A percentile compares a stretch with the other conserved stretches of the same genome.
Conservation (phyloP, 2,888 invertebrate genomes). For the Callyntrura guangdongensis region DNA sequence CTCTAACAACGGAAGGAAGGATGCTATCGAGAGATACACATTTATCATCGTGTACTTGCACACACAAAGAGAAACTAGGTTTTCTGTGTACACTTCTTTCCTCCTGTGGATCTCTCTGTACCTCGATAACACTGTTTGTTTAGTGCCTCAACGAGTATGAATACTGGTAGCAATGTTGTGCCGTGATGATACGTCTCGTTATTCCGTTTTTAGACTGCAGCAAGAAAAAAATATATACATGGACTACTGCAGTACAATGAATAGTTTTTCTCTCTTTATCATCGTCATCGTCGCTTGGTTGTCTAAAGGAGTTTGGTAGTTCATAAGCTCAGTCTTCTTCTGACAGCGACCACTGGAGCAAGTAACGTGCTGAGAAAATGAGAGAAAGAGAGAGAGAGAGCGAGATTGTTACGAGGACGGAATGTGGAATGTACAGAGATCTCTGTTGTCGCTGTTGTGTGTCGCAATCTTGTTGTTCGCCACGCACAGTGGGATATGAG, state of each 20-base stretch:
- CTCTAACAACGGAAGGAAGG: conserved; percentile 2
- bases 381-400: neutral
- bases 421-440: neutral
- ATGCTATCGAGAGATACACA: conserved; percentile 7
- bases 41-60: neutral
- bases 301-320: neutral
- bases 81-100: neutral
- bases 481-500: neutral
- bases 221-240: neutral
- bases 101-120: neutral
- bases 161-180: too few species aligned
- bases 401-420: neutral
- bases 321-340: conserved; percentile 9
- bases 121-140: neutral
- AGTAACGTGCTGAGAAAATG: neutral
- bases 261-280: neutral
- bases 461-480: conserved; percentile 32
- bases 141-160: too few species aligned
- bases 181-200: too few species aligned
- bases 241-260: neutral
- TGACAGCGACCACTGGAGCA: conserved; percentile 25
- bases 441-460: neutral
- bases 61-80: neutral
- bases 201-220: neutral
- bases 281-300: too few species aligned